A percentile compares a stretch with the other conserved stretches of the same genome.
Evolutionary conservation across 53 echinoderm and acorn worm genomes (phyloP).

Genomic region (Antedon mediterranea): DNA sequence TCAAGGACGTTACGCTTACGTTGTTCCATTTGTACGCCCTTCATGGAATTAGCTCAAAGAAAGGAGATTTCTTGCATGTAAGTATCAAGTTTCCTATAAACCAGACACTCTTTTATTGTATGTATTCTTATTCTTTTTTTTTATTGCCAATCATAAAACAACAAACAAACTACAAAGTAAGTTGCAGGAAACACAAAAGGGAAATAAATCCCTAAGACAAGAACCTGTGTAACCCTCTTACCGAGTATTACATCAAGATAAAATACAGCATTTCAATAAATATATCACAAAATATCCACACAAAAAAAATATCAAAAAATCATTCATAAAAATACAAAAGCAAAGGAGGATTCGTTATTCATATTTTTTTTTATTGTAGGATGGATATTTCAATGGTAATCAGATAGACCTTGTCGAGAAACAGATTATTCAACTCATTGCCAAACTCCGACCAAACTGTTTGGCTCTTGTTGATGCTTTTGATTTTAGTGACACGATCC

Average conservation of each 20-base stretch:
- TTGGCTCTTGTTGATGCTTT: slow-evolving; percentile 88
- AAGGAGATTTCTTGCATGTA: slow-evolving; percentile 79
- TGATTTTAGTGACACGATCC: slow-evolving; percentile 58
- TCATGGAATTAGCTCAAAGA: slow-evolving; percentile 63
- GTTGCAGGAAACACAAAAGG: too few relatives aligned
- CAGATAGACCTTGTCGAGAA: slow-evolving; percentile 46
- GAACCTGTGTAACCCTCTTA: too few relatives aligned
- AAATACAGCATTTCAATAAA: too few relatives aligned
- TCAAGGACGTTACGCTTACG: slow-evolving; percentile 34
- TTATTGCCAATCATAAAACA: too few relatives aligned
- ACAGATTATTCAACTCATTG: slow-evolving; percentile 45
- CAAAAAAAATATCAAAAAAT: too few relatives aligned
- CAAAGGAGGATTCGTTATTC: too few relatives aligned
- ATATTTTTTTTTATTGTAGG: slow-evolving; percentile 18
- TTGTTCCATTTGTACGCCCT: slow-evolving; percentile 64
- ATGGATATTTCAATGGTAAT: slow-evolving; percentile 72
- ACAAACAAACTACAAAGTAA: too few relatives aligned
- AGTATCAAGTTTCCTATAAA: background rate
- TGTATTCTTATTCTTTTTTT: too few relatives aligned
- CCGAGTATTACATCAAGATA: too few relatives aligned
- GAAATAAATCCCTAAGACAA: too few relatives aligned
- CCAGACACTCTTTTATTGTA: background rate
- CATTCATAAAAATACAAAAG: too few relatives aligned
- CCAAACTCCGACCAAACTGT: slow-evolving; percentile 55
- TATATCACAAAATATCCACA: too few relatives aligned